Conservation (phyloP, 1,140 invertebrate genomes). For the Theocolax elegans region DNA sequence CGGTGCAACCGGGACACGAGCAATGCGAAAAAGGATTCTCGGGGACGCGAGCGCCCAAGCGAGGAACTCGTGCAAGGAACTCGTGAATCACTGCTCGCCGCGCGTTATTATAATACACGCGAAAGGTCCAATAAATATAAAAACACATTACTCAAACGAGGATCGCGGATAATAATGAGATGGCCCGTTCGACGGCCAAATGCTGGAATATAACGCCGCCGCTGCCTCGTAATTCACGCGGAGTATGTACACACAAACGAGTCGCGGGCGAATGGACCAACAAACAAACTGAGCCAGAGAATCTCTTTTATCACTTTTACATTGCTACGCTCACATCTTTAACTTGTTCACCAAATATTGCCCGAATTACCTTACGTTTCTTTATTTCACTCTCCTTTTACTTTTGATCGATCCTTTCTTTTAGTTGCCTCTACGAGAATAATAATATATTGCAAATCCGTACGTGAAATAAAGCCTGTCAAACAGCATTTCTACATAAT, state of each 20-base stretch:
- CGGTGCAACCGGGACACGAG: not conserved
- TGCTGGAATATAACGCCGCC: conserved; percentile 19
- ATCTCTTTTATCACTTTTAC: no score
- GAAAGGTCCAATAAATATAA: conserved; percentile 47
- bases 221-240: conserved; percentile 49
- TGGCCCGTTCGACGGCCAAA: conserved; percentile 26
- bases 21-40: not conserved
- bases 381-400: no score
- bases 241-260: conserved; percentile 43
- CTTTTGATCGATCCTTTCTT: no score
- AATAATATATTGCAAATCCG: no score
- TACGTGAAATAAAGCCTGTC: no score
- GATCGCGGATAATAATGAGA: conserved; percentile 52
- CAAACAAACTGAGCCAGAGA: no score
- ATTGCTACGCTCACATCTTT: no score
- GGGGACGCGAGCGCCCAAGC: conserved; percentile 2
- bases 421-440: no score
- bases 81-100: conserved; percentile 46
- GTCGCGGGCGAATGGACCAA: not conserved
- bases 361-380: no score
- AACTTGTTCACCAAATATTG: no score
- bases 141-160: conserved; percentile 51
- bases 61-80: conserved; percentile 20
- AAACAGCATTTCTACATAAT: no score
- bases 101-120: conserved; percentile 17